These are phyloP conservation scores for Pseudochirops cupreus DNA, from an alignment of 2,797 vertebrate genomes.

Conservation along the genomic window DNA sequence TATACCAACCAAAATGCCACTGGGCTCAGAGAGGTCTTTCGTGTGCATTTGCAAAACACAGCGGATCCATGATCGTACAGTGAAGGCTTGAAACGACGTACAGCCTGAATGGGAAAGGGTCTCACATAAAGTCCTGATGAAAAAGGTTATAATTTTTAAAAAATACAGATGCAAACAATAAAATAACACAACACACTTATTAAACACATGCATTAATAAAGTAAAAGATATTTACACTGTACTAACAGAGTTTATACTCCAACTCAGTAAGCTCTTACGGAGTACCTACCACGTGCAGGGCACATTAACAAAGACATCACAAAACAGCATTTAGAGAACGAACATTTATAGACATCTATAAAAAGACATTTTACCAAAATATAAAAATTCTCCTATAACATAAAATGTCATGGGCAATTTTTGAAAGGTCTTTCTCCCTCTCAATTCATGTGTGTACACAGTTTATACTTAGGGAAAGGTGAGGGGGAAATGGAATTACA, in stretches of 20 bases:
- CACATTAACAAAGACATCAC: conserved; percentile 22
- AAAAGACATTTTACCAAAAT: conserved; percentile 1
- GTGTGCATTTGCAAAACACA: conserved; percentile 96
- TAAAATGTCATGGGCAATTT: conserved; percentile 11
- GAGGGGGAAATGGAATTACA: conserved; percentile 15
- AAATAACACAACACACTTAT: not conserved
- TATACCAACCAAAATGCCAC: conserved; percentile 84
- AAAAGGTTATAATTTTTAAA: conserved; percentile 53
- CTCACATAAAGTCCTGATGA: conserved; percentile 89
- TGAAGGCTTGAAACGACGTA: conserved; percentile 90
- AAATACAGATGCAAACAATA: conserved; percentile 40
- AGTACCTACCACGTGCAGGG: conserved; percentile 37
- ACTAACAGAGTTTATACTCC: not conserved
- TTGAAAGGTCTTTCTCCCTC: conserved; percentile 26
- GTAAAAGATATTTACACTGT: conserved; percentile 29
- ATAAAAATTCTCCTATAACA: not conserved
- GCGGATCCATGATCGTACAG: conserved; percentile 94
- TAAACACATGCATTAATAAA: conserved; percentile 32
- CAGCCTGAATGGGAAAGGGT: conserved; percentile 84
- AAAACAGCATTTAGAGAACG: conserved; percentile 26
- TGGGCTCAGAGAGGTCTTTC: conserved; percentile 84
- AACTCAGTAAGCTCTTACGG: not conserved
- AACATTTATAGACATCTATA: conserved; percentile 8
- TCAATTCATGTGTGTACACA: not conserved
- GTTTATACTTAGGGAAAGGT: not conserved